Evolutionary conservation across 1,140 invertebrate species (phyloP).

Genomic region (Linepithema humile): DNA sequence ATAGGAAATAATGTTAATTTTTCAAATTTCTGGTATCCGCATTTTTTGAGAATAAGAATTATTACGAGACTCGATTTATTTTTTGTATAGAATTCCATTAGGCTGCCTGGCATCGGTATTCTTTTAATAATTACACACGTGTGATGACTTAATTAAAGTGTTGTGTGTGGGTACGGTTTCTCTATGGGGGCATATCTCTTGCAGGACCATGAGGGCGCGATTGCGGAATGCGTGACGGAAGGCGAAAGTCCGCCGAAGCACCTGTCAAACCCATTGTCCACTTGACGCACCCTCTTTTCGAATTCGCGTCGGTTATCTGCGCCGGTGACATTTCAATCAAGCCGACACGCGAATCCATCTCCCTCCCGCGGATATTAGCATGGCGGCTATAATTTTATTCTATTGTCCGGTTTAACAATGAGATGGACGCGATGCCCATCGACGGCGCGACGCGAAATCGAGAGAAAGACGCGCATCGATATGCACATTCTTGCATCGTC

Average conservation of each 20-base stretch:
- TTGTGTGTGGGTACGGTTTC: not conserved
- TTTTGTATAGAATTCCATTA: not conserved
- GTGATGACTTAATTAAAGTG: conserved; percentile 39
- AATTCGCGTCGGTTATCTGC: conserved; percentile 41
- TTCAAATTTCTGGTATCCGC: no score
- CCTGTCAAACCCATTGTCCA: conserved; percentile 61
- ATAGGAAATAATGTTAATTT: no score
- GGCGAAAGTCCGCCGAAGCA: conserved; percentile 58
- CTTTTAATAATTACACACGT: conserved; percentile 16
- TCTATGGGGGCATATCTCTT: conserved; percentile 18
- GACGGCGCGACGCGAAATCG: conserved; percentile 19
- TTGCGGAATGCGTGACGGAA: conserved; percentile 52
- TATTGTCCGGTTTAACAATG: conserved; percentile 51
- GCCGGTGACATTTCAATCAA: conserved; percentile 60
- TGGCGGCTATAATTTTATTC: conserved; percentile 60
- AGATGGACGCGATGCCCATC: conserved; percentile 6
- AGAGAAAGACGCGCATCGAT: conserved; percentile 2
- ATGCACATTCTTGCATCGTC: conserved; percentile 6
- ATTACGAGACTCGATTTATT: not conserved
- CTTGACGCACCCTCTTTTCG: conserved; percentile 58
- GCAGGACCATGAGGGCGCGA: conserved; percentile 8
- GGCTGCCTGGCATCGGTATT: not conserved
- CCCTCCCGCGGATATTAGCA: conserved; percentile 52
- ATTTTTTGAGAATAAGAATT: not conserved
- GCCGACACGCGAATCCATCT: conserved; percentile 44